A percentile compares a stretch with the other conserved stretches of the same genome.
phyloP scores from a whole-genome alignment of 2,113 vertebrate genomes.

The Malaclemys terrapin region DNA sequence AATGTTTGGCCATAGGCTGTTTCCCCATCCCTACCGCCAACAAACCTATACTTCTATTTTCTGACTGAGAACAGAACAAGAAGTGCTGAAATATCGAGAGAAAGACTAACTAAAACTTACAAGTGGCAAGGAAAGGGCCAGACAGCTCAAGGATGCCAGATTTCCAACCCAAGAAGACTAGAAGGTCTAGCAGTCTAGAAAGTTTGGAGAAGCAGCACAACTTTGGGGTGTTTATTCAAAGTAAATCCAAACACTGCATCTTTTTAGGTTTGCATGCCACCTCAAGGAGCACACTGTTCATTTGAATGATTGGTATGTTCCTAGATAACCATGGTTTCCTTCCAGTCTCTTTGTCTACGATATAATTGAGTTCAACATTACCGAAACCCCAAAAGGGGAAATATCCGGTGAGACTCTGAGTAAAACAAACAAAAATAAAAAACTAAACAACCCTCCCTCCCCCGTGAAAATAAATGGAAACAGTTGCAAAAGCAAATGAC shows the following conservation, averaged over 20 bases:
- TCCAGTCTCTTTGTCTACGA: conserved; percentile 54
- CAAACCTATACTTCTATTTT: neutral
- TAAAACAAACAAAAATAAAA: neutral
- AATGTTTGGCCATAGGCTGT: neutral
- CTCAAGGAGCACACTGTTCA: neutral
- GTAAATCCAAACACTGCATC: neutral
- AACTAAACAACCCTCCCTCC: neutral
- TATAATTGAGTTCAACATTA: conserved; percentile 52
- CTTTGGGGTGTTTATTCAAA: neutral
- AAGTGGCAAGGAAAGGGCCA: neutral
- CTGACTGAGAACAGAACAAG: neutral
- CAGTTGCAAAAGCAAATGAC: conserved; percentile 36
- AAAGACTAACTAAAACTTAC: neutral
- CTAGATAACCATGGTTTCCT: conserved; percentile 35
- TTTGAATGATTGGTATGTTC: neutral
- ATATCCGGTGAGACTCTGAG: neutral
- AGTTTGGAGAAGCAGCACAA: neutral
- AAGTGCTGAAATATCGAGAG: neutral
- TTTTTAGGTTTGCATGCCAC: rapidly evolving
- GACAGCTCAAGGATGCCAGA: neutral
- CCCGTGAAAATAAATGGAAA: conserved; percentile 20
- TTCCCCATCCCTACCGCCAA: neutral
- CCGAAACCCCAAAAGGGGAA: conserved; percentile 21
- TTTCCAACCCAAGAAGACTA: neutral
- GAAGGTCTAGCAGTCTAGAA: neutral